A percentile compares a stretch with the other conserved stretches of the same genome.
phyloP scores from a whole-genome alignment of 1,140 invertebrate genomes.

The Bombus pyrosoma region DNA sequence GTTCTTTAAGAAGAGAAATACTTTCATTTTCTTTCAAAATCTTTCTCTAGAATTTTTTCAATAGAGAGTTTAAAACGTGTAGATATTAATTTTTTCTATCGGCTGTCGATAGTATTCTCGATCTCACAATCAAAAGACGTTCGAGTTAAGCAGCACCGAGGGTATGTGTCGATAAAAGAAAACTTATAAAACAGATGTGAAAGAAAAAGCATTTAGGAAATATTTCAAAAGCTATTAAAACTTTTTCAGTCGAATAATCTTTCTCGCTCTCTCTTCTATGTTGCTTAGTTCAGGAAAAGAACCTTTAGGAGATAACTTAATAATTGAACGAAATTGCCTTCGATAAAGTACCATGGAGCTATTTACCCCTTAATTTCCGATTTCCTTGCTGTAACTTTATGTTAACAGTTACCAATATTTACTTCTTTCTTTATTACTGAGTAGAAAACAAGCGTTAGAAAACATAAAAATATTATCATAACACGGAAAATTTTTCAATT shows the following conservation, averaged over 20 bases:
- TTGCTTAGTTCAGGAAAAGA: neutral
- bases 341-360: neutral
- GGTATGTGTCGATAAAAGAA: neutral
- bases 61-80: neutral
- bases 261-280: neutral
- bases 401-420: constrained; percentile 17
- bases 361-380: constrained; percentile 2
- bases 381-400: neutral
- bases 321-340: constrained; percentile 19
- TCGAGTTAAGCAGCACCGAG: neutral
- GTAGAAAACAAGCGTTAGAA: no score
- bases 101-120: neutral
- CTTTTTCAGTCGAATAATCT: constrained; percentile 16
- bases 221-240: constrained; percentile 18
- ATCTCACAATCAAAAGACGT: neutral
- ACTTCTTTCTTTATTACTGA: neutral
- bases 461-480: no score
- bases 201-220: neutral
- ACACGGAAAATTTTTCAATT: neutral
- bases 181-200: neutral
- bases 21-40: neutral
- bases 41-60: neutral
- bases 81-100: neutral
- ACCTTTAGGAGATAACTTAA: constrained; percentile 16
- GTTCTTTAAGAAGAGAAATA: neutral